These are phyloP conservation scores for Tetragnatha versicolor DNA, from an alignment of 1,140 invertebrate species.

Conservation along the genomic window DNA sequence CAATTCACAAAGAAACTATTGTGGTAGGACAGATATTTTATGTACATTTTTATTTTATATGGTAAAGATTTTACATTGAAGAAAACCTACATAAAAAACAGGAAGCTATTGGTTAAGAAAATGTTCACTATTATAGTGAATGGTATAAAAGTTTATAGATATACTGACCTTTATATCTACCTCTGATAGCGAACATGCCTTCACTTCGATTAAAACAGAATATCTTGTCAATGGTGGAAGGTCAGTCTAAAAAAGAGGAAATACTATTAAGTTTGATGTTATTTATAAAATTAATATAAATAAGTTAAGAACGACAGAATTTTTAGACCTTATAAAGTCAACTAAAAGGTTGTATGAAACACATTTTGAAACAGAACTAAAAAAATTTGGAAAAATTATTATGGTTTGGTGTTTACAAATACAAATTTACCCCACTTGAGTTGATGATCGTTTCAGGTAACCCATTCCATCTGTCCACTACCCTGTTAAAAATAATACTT, in stretches of 20 bases:
- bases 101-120: not conserved
- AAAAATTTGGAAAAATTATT: not conserved
- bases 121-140: not conserved
- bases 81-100: not conserved
- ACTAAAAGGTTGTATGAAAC: not conserved
- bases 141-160: not conserved
- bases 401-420: not conserved
- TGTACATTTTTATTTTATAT: not conserved
- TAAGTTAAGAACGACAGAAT: not conserved
- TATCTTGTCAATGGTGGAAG: conserved; percentile 62
- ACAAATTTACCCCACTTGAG: not conserved
- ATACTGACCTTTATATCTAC: conserved; percentile 61
- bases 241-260: conserved; percentile 60
- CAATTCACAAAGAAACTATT: no score
- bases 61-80: not conserved
- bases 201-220: conserved; percentile 65
- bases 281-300: not conserved
- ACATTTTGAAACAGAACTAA: not conserved
- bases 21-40: not conserved
- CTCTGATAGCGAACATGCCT: conserved; percentile 65
- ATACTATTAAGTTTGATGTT: not conserved
- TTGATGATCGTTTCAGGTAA: no score
- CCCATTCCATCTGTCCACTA: no score
- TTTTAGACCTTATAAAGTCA: not conserved
- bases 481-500: no score